phyloP scores from a whole-genome alignment of 2,888 invertebrate genomes.

The Sarcophaga carnaria region DNA sequence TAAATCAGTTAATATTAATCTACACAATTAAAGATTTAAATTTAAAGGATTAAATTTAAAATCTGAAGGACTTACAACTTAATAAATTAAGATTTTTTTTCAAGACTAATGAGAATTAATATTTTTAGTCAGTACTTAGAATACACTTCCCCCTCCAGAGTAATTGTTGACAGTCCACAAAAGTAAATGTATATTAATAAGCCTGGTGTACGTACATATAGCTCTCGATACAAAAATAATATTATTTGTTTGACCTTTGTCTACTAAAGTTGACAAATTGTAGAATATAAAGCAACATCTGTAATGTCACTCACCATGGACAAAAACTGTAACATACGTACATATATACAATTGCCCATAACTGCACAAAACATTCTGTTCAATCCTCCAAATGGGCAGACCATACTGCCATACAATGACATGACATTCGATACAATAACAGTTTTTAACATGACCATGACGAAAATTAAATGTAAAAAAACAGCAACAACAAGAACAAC shows the following conservation, averaged over 20 bases:
- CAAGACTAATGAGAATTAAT: too few relatives aligned
- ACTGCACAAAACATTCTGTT: not conserved
- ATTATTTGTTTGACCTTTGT: slow-evolving; percentile 51
- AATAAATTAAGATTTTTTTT: too few relatives aligned
- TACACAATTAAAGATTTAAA: too few relatives aligned
- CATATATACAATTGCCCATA: not conserved
- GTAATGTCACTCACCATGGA: slow-evolving; percentile 22
- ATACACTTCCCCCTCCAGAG: too few relatives aligned
- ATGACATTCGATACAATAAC: slow-evolving; percentile 29
- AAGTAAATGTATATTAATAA: slow-evolving; percentile 26
- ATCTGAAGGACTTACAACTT: too few relatives aligned
- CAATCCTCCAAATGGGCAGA: not conserved
- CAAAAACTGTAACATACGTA: not conserved
- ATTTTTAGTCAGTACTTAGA: too few relatives aligned
- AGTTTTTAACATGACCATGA: slow-evolving; percentile 56
- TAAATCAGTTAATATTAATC: too few relatives aligned
- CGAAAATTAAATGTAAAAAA: slow-evolving; percentile 39
- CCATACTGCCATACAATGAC: not conserved
- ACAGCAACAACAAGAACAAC: not conserved
- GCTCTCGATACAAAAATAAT: slow-evolving; percentile 16
- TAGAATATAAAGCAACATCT: slow-evolving; percentile 63
- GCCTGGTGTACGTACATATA: slow-evolving; percentile 10
- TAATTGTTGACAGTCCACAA: too few relatives aligned
- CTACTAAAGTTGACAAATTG: slow-evolving; percentile 62
- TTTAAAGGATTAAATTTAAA: too few relatives aligned